Conservation (phyloP, 53 echinoderm and acorn worm genomes). For the Temnopleurus reevesii region DNA sequence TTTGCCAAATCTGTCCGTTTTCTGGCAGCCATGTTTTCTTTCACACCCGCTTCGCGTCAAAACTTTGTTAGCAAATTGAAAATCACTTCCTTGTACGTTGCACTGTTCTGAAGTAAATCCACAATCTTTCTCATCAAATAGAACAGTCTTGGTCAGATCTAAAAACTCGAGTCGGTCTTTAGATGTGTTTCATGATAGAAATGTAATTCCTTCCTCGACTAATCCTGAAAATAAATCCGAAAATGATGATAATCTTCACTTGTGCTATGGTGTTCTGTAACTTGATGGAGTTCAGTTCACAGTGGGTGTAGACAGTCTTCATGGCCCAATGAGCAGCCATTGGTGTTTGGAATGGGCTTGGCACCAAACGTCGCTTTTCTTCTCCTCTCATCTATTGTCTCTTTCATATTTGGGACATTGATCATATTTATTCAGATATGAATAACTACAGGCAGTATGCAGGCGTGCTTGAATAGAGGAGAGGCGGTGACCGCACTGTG, state of each 20-base stretch:
- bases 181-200: not conserved
- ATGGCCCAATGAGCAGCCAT: not conserved
- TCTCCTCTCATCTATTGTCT: not conserved
- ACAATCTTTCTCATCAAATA: not conserved
- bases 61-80: not conserved
- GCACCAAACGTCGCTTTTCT: not conserved
- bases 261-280: not conserved
- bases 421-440: slow-evolving; percentile 37
- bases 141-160: not conserved
- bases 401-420: not conserved
- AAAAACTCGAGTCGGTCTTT: not conserved
- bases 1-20: too few relatives aligned
- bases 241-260: not conserved
- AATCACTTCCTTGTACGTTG: not conserved
- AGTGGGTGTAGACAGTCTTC: slow-evolving; percentile 1
- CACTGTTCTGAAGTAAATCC: not conserved
- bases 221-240: not conserved
- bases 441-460: not conserved
- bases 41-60: not conserved
- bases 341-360: not conserved
- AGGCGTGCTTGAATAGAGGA: not conserved
- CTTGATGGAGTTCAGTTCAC: not conserved
- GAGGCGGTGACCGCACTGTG: not conserved
- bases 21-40: not conserved
- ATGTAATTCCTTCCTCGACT: not conserved